Conservation (phyloP, 1,140 invertebrate genomes). For the Drosophila quadrilineata region DNA sequence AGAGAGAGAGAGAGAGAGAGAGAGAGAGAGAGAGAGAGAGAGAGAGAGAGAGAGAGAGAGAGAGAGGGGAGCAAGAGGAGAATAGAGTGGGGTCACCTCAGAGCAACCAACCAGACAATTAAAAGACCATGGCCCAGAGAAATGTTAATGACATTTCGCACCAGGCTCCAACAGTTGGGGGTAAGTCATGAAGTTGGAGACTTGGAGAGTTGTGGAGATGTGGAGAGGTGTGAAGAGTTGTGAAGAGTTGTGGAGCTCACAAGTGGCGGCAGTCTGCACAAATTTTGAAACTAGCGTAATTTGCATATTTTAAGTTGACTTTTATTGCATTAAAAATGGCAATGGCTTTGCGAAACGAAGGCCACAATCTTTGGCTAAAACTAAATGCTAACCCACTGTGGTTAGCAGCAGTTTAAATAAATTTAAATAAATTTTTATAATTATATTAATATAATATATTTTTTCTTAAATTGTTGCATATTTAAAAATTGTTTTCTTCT, state of each 20-base stretch:
- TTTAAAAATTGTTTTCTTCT: too few species aligned
- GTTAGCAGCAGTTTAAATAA: too few species aligned
- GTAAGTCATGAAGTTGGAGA: conserved; percentile 25
- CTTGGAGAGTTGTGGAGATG: not conserved
- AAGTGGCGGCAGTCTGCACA: conserved; percentile 59
- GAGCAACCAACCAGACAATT: conserved; percentile 59
- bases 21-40: too few species aligned
- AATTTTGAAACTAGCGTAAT: conserved; percentile 78
- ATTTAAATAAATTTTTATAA: too few species aligned
- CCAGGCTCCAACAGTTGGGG: conserved; percentile 12
- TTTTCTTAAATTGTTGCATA: too few species aligned
- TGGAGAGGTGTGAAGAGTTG: not conserved
- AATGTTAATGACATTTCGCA: conserved; percentile 73
- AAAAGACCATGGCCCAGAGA: conserved; percentile 77
- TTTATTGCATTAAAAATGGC: conserved; percentile 79
- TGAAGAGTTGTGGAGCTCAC: conserved; percentile 11
- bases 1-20: too few species aligned
- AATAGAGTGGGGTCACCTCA: not conserved
- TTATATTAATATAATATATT: too few species aligned
- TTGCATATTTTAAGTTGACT: conserved; percentile 80
- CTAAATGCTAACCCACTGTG: conserved; percentile 18
- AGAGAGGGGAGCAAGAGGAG: not conserved
- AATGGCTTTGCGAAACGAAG: conserved; percentile 64
- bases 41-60: too few species aligned
- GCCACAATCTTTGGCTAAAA: conserved; percentile 65